phyloP scores from a whole-genome alignment of 2,797 vertebrate genomes.

The Pangasius djambal region DNA sequence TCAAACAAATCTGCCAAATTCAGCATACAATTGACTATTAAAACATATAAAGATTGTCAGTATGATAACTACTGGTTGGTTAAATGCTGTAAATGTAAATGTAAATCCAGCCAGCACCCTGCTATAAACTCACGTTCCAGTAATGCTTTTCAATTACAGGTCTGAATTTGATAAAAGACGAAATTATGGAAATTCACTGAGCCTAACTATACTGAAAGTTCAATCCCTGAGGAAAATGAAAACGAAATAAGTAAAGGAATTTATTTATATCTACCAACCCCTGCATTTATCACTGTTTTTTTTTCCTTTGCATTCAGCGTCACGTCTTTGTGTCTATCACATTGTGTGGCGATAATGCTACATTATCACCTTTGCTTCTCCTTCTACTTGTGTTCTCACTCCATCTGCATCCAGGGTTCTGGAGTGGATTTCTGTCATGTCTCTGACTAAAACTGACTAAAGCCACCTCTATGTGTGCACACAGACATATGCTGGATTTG shows the following conservation, averaged over 20 bases:
- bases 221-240: neutral
- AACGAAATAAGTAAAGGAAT: neutral
- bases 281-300: neutral
- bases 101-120: neutral
- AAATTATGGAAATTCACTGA: neutral
- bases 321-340: neutral
- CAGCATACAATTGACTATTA: neutral
- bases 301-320: neutral
- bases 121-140: neutral
- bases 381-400: constrained; percentile 1
- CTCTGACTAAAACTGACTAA: constrained; percentile 27
- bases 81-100: neutral
- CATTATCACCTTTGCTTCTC: neutral
- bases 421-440: constrained; percentile 12
- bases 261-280: neutral
- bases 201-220: neutral
- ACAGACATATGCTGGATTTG: constrained; percentile 28
- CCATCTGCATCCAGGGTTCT: constrained; percentile 19
- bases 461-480: constrained; percentile 6
- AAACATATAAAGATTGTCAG: neutral
- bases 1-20: neutral
- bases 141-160: neutral
- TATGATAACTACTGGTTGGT: neutral
- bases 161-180: neutral
- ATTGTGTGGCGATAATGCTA: neutral